Evolutionary conservation across 2,797 vertebrate species (phyloP).

Genomic region (Peromyscus aztecus): DNA sequence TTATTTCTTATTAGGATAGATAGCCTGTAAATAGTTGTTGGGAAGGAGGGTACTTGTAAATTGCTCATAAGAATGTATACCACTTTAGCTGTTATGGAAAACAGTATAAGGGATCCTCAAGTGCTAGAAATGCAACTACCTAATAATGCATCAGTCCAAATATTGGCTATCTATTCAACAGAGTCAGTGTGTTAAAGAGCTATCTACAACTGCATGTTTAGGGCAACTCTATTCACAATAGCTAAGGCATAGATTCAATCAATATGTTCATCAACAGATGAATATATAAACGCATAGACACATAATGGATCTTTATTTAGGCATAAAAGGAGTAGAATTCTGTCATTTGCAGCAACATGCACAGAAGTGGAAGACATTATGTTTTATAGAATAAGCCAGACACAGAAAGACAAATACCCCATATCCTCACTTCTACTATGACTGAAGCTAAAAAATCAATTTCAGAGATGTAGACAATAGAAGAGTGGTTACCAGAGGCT

Average conservation of each 20-base stretch:
- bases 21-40: neutral
- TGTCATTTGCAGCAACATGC: neutral
- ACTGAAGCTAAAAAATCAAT: neutral
- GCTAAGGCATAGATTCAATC: neutral
- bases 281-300: too few relatives aligned
- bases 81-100: neutral
- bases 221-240: neutral
- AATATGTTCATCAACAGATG: neutral
- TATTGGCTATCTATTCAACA: neutral
- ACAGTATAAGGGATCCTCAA: neutral
- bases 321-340: neutral
- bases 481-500: neutral
- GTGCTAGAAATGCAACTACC: neutral
- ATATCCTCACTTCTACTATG: neutral
- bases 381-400: neutral
- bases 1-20: neutral
- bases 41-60: neutral
- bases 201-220: too few relatives aligned
- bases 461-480: neutral
- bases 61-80: neutral
- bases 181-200: neutral
- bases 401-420: neutral
- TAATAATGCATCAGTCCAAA: neutral
- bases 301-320: neutral
- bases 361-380: neutral